Conservation (phyloP, 2,888 invertebrate species). For the Sesia bembeciformis region DNA sequence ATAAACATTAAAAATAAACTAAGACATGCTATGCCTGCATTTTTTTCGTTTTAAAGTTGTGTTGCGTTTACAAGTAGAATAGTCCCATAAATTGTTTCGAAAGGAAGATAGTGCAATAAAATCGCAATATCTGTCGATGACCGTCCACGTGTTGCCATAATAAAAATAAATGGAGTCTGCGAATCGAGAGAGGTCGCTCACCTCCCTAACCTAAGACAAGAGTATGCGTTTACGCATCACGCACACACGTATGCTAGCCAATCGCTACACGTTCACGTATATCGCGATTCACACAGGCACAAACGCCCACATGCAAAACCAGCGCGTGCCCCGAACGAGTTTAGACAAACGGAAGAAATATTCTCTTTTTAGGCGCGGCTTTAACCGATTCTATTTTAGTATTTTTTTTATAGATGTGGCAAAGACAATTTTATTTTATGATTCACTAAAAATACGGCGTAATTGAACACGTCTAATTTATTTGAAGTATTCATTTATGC, state of each 20-base stretch:
- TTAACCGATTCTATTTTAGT: conserved; percentile 35
- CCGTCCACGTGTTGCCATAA: conserved; percentile 62
- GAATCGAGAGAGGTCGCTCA: conserved; percentile 68
- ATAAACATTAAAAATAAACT: no score
- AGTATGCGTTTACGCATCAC: conserved; percentile 54
- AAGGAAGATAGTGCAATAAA: conserved; percentile 60
- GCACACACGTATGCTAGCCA: conserved; percentile 39
- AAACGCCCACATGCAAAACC: conserved; percentile 34
- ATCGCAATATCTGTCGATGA: conserved; percentile 36
- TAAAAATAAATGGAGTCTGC: conserved; percentile 71
- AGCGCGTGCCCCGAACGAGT: conserved; percentile 69
- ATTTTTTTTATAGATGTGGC: neutral
- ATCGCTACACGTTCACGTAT: conserved; percentile 26
- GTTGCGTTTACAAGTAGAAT: neutral
- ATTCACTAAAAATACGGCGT: no score
- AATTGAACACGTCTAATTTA: neutral
- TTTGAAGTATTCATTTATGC: no score
- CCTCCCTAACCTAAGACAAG: conserved; percentile 75
- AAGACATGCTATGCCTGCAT: no score
- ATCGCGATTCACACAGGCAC: conserved; percentile 19
- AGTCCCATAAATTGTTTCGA: conserved; percentile 10
- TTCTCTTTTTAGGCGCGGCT: conserved; percentile 65
- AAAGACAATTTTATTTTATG: no score
- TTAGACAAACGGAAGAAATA: conserved; percentile 74
- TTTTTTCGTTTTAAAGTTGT: no score